Base-by-base conservation (phyloP, 2,113 vertebrate genomes). In the Lepisosteus oculatus region DNA sequence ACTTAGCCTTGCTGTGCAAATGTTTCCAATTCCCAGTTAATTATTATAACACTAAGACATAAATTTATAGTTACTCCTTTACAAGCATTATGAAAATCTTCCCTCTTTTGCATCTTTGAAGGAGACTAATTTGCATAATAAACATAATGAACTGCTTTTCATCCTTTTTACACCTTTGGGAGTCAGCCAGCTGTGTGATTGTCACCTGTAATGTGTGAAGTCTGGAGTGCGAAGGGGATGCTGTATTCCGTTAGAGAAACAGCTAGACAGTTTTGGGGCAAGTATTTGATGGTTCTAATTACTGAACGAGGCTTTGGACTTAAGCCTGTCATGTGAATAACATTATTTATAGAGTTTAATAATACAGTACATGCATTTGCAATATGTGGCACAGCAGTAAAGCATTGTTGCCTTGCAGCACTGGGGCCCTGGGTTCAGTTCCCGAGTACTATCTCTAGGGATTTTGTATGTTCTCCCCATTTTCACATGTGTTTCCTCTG, bases 11-110 rank as follows among this genome's bases (percentile, higher is more conserved):
- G 44, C 47, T 6, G 47, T 51, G 47, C 47, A 51, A 41, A 55
- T 72, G 42, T 45, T 65, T 42, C 64, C 59, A 17, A 72, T 61
- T 67, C 71, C 57, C 45, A 15, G 43, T 64, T 54, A 65, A 72
- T 59, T 43, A 29, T 15, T 67, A 55, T 61, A 54, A 72, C 43
- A 67, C 71, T 67, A 47, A 67, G 64, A 66, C 44, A 47, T 64
- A 67, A 63, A 45, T 72, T 62, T 77, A 76, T 70, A 51, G 62
- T 41, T 59, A 72, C 79, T 81, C 81, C 83, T 77, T 84, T 82
- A 85, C 87, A 84, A 87, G 80, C 85, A 86, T 88, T 77, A 85
- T 88, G 81, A 76, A 80, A 90, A 88, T 89, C 78, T 73, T 57
- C 61, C 81, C 85, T 59, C 4, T n/a, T 59, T 59, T 81, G 84